Base-by-base conservation (phyloP, 2,797 vertebrate species). In the Botia almorhae region DNA sequence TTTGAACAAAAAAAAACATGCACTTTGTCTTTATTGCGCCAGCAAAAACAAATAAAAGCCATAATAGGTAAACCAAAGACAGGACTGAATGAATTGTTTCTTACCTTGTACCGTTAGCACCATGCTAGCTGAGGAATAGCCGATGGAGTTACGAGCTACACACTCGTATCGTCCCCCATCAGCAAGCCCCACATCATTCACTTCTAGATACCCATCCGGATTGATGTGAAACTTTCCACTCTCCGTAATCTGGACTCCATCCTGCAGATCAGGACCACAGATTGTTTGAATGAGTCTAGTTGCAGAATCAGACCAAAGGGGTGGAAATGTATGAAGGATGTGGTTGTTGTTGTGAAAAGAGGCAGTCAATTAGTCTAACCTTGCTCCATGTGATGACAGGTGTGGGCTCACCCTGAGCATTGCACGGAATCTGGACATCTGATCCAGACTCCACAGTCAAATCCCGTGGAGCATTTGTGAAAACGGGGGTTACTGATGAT, bases 361-460 rank as follows among this genome's bases (percentile, higher is more conserved):
- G 65, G 61, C 19, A 70, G 80, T 65, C 63, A 61, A 29, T 46
- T 39, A 69, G 36, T 88, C 90, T 86, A 90, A 99, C 98, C 97
- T 99, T 99, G 92, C 97, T 99, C 98, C 98, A 99, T 60, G 98
- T 99, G 91, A 99, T 95, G 84, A 94, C 90, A 4, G 97, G 98
- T 68, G 95, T 93, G 0, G 98, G 98, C 88, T 99, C 97, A 81
- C 98, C 98, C 89, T 96, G 96, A 89, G 97, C 95, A 2, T 95
- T 96, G 92, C 98, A 99, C 0, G 96, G 95, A 89, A 99, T 97
- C 93, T 97, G 98, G 78, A 96, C 94, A 0, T 96, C 96, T 88
- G 94, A 93, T 85, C 98, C 98, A 91, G 97, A 97, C 89, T 97
- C 97, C 85, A 95, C 95, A 0, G 96, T 98, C 94, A 95, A 89